Evolutionary conservation across 2,113 vertebrate genomes (phyloP).

Genomic region (Cyprinus carpio): DNA sequence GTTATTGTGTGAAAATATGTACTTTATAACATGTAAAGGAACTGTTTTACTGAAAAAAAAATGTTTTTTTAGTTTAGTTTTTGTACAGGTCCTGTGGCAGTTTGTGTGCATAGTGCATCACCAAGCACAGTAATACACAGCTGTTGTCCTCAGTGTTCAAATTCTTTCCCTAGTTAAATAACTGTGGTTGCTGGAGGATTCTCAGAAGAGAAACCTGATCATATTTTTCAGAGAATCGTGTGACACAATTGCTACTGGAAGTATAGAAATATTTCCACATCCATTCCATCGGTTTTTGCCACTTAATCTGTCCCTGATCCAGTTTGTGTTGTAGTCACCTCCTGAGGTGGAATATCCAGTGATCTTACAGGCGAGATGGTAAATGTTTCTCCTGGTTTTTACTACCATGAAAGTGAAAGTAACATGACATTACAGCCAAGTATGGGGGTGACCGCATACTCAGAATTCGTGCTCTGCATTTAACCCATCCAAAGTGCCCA

Average conservation of each 20-base stretch:
- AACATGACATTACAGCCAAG: too few relatives aligned
- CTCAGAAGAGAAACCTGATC: conserved; percentile 33
- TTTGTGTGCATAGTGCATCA: too few relatives aligned
- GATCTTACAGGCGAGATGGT: conserved; percentile 25
- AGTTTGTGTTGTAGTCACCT: neutral
- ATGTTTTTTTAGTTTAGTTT: too few relatives aligned
- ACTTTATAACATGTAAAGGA: too few relatives aligned
- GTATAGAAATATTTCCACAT: neutral
- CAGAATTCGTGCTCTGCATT: too few relatives aligned
- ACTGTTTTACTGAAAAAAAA: too few relatives aligned
- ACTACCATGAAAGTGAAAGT: too few relatives aligned
- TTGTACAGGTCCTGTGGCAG: too few relatives aligned
- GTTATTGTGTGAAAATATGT: too few relatives aligned
- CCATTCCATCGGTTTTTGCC: neutral
- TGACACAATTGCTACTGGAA: neutral
- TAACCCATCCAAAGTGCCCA: too few relatives aligned
- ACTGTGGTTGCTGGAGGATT: conserved; percentile 30
- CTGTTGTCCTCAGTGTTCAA: neutral
- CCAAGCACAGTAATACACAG: neutral
- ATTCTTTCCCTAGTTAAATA: neutral
- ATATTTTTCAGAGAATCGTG: conserved; percentile 30
- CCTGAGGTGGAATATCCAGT: conserved; percentile 27
- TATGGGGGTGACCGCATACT: too few relatives aligned
- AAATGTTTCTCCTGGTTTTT: conserved; percentile 18
- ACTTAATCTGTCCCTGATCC: conserved; percentile 8